Evolutionary conservation across 2,113 vertebrate genomes (phyloP), one percentile per base, ranked within the genome.

Genomic region (Catagonus wagneri): DNA sequence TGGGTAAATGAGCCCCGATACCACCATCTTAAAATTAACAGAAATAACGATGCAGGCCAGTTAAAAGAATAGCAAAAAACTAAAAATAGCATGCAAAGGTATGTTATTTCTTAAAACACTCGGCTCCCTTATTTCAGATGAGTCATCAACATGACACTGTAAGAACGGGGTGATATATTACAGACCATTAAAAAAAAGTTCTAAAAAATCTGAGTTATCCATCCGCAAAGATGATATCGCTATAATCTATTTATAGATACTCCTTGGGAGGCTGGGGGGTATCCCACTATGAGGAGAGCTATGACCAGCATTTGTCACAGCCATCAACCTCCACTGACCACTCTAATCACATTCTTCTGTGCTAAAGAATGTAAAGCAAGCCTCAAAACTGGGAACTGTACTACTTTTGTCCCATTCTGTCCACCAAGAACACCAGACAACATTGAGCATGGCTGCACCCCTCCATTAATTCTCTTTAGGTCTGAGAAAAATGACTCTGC

Each of bases 11-110:
- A 34, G 9, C 50, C 66, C 60, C 54, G 39, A 58, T n/a, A n/a
- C 20, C 27, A 89, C n/a, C 2, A 17, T 39, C n/a, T 83, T 63
- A 89, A 44, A 92, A 88, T 34, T 52, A 79, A 87, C 8, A 94
- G 68, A 94, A 95, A 90, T 39, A 74, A 83, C 32, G 63, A 71
- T 15, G 9, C 10, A 39, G 36, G 25, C 22, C 39, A 88, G 29
- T 78, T 88, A 68, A 60, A 68, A 89, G 25, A 89, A 50, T 11
- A 69, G 86, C 5, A 87, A 90, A 90, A 89, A 65, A 63, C 17
- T 89, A 66, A 92, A 95, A 90, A 95, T 5, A 76, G 52, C 34
- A 89, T 19, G 50, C 44, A 95, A 93, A 96, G 14, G 6, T 69
- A 89, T 15, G 52, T 25, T 75, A 19, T 56, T 95, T 68, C 58